phyloP scores from a whole-genome alignment of 2,888 invertebrate species.

The Melanostoma scalare region DNA sequence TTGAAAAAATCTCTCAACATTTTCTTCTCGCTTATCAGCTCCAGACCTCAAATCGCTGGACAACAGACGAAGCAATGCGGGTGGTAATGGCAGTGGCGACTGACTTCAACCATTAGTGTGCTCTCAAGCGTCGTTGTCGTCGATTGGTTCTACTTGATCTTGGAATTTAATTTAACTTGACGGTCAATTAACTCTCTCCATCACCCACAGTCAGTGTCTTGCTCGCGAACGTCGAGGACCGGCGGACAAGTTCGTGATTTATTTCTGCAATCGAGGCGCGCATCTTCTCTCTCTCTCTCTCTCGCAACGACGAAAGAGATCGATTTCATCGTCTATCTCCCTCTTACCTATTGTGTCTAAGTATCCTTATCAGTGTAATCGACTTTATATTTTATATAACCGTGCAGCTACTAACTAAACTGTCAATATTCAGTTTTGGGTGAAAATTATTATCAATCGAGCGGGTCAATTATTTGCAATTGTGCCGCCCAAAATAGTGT shows the following conservation, averaged over 20 bases:
- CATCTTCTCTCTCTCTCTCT: conserved; percentile 38
- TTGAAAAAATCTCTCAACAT: conserved; percentile 34
- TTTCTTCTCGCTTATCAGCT: conserved; percentile 60
- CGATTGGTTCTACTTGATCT: conserved; percentile 73
- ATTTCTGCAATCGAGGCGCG: conserved; percentile 45
- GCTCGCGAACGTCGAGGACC: conserved; percentile 75
- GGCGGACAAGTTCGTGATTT: conserved; percentile 57
- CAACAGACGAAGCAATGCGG: conserved; percentile 24
- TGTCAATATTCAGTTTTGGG: conserved; percentile 25
- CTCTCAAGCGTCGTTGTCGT: conserved; percentile 40
- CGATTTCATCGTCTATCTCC: conserved; percentile 24
- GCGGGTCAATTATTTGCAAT: neutral
- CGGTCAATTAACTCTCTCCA: conserved; percentile 59
- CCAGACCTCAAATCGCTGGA: conserved; percentile 10
- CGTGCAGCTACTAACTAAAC: conserved; percentile 23
- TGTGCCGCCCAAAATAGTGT: conserved; percentile 22
- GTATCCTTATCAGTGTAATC: conserved; percentile 62
- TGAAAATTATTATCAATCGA: conserved; percentile 18
- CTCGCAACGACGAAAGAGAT: conserved; percentile 20
- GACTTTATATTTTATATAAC: conserved; percentile 43
- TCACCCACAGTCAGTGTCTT: conserved; percentile 76
- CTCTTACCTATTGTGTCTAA: conserved; percentile 20
- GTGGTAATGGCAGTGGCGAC: conserved; percentile 29
- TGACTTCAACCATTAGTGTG: conserved; percentile 45
- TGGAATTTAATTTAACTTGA: conserved; percentile 72